Conservation (phyloP, 30 jellyfish, hydroid and myxozoan species). For the Aurelia sp. region DNA sequence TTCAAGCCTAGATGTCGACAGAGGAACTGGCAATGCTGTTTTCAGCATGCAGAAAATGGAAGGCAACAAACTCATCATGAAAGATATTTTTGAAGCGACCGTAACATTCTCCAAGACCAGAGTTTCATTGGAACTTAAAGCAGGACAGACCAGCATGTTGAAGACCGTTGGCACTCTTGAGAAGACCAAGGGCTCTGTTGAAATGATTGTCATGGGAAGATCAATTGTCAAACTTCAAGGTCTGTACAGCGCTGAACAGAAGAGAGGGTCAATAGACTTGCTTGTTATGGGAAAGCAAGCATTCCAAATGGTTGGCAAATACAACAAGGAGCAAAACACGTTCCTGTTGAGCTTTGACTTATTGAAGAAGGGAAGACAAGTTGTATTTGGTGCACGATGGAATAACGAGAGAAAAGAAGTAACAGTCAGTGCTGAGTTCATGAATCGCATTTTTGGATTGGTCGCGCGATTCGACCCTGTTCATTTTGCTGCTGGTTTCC, state of each 20-base stretch:
- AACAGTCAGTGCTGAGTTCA: constrained; percentile 64
- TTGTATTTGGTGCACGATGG: constrained; percentile 71
- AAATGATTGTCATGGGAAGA: constrained; percentile 28
- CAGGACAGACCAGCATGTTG: constrained; percentile 16
- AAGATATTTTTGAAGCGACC: constrained; percentile 17
- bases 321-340: constrained; percentile 42
- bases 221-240: constrained; percentile 24
- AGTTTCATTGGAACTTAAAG: constrained; percentile 15
- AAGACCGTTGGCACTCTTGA: constrained; percentile 29
- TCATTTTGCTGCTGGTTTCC: constrained; percentile 54
- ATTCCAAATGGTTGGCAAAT: constrained; percentile 53
- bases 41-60: constrained; percentile 41
- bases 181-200: constrained; percentile 34
- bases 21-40: constrained; percentile 24
- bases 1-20: neutral
- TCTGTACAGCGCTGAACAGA: constrained; percentile 11
- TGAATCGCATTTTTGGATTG: constrained; percentile 66
- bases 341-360: constrained; percentile 45
- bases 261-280: constrained; percentile 9
- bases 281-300: constrained; percentile 30
- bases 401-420: constrained; percentile 54
- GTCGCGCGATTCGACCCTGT: constrained; percentile 74
- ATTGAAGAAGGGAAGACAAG: constrained; percentile 56
- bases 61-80: constrained; percentile 41
- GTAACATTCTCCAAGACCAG: constrained; percentile 28